Evolutionary conservation across 2,888 invertebrate genomes (phyloP), one percentile per base, ranked within the genome.

Genomic region (Chironomus tentans): DNA sequence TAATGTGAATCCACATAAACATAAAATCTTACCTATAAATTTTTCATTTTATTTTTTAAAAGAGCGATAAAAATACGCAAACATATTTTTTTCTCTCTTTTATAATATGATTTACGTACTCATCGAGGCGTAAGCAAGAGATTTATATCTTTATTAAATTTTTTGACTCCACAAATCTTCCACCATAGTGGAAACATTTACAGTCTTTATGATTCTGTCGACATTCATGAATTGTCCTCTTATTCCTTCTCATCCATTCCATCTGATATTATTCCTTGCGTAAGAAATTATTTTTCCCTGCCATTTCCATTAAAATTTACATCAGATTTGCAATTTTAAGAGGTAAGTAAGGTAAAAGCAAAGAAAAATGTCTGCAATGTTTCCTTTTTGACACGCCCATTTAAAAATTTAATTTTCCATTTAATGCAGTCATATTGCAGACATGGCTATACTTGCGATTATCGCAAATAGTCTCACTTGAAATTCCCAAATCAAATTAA

Each of bases 401-500:
- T 70, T 18, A 46, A 18, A 70, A 48, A 70, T 46, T 70, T 21
- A 70, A 70, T 70, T 70, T 47, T 4, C 38, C 38, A 56, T 15
- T 15, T 6, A 56, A n/a, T 56, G 56, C 56, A 56, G 56, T 56
- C 56, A 56, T 56, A 18, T 18, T 38, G 38, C 38, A 38, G 38
- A 38, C 38, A 38, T 38, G 38, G 10, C 38, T 38, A 10, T 56
- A 56, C 18, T 56, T n/a, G 4, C n/a, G 56, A 56, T 56, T 56
- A 56, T 56, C 18, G 56, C 12, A n/a, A n/a, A 15, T 56, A 15
- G 7, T 56, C 13, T 28, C 22, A 47, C n/a, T 28, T 46, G 48
- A 70, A 56, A 71, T 47, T 71, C 71, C 71, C 50, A 48, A 71
- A 50, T 50, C 71, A 50, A 71, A 71, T 71, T 71, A 71, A 47